Base-by-base conservation (phyloP, 2,888 invertebrate genomes). In the Brassicogethes aeneus region DNA sequence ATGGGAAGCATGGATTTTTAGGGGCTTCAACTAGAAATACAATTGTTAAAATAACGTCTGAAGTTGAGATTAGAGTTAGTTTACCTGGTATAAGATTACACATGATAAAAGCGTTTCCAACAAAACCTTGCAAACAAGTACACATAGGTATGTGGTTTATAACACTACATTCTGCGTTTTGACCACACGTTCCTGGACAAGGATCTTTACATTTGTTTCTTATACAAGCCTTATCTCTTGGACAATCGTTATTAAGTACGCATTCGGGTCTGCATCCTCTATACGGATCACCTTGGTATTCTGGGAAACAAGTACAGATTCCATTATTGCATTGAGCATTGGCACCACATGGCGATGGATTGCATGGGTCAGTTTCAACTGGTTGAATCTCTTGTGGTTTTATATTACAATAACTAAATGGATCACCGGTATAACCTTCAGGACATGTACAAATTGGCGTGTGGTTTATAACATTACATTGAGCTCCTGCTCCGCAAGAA, bases 281-380 rank as follows among this genome's bases (percentile, higher is more conserved):
- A 60, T 80, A 76, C 17, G 85, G 83, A 65, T 87, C 85, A 30
- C 89, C 89, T 53, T 80, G 82, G 61, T 85, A 85, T 63, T 82
- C 83, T 3, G 81, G 75, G 44, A 85, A 59, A 61, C 89, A 90
- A 31, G 79, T 74, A 61, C 89, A 90, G 35, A 84, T 78, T 15
- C 86, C 85, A 65, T 85, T 81, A 56, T 79, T 79, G 60, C 90
- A 90, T 53, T 82, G 70, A 15, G 89, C 81, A 65, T 89, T 88
- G 5, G 85, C 75, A n/a, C 90, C 90, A 61, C 89, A 89, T 7
- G 87, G 86, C 30, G 82, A 80, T 41, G 85, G 85, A 59, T 79
- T 76, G 61, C 87, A 88, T 17, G 85, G 85, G 57, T 81, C 61
- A 33, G 70, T 53, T 40, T 55, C 51, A 13, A 59, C 48, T 53